phyloP scores from a whole-genome alignment of 1,140 invertebrate genomes.

The Colletes latitarsis region DNA sequence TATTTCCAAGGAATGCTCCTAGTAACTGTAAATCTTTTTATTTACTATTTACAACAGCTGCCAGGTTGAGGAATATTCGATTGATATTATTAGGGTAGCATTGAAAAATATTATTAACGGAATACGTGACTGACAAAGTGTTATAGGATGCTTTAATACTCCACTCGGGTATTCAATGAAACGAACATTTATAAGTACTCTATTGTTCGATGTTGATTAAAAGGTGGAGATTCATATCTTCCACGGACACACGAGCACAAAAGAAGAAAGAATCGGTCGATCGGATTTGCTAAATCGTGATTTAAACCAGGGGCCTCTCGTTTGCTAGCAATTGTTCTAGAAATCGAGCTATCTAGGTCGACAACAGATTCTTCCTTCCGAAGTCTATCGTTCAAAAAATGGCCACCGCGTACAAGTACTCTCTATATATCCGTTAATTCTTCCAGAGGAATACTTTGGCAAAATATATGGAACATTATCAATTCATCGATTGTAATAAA shows the following conservation, averaged over 20 bases:
- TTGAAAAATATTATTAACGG: no score
- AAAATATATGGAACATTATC: no score
- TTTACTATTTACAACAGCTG: no score
- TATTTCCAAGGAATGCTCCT: no score
- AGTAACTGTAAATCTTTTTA: no score
- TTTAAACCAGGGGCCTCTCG: neutral
- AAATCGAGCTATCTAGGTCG: constrained; percentile 19
- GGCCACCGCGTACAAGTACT: neutral
- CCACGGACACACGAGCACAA: neutral
- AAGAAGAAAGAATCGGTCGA: constrained; percentile 2
- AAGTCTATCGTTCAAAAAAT: neutral
- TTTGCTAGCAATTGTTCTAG: constrained; percentile 13
- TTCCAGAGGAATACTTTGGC: no score
- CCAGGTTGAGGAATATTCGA: no score
- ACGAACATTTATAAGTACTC: neutral
- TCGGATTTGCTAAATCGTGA: constrained; percentile 8
- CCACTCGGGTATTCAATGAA: no score
- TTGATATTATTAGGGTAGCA: no score
- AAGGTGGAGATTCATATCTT: neutral
- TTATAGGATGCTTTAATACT: no score
- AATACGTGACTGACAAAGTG: no score
- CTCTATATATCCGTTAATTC: neutral
- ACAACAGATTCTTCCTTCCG: constrained; percentile 9
- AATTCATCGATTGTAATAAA: no score
- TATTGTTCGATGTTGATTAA: constrained; percentile 3